Conservation (phyloP, 92 coral and sea anemone genomes). For the Actinernus sp. region DNA sequence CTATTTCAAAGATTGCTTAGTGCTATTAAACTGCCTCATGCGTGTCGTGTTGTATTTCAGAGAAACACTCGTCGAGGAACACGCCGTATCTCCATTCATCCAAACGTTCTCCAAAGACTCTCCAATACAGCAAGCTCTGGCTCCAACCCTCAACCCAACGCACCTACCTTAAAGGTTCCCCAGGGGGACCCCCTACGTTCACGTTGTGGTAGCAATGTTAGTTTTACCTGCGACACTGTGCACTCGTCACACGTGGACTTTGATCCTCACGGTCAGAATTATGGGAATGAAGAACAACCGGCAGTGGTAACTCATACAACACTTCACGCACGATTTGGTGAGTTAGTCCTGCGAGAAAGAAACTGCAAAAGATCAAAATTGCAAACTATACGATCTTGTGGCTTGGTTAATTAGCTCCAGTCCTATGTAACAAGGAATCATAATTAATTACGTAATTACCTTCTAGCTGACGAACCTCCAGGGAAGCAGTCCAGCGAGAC, state of each 20-base stretch:
- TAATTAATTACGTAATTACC: no score
- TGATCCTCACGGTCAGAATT: slow-evolving; percentile 12
- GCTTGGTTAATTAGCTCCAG: no score
- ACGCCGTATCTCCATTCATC: slow-evolving; percentile 91
- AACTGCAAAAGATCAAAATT: no score
- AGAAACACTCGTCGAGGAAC: slow-evolving; percentile 82
- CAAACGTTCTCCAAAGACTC: slow-evolving; percentile 88
- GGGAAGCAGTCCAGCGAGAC: slow-evolving; percentile 54
- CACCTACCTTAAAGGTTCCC: slow-evolving; percentile 14
- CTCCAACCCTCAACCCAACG: slow-evolving; percentile 22
- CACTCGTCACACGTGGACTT: neutral
- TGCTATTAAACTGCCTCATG: no score
- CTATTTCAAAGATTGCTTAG: no score
- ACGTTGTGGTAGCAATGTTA: neutral
- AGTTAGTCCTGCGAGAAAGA: no score
- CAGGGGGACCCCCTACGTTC: slow-evolving; percentile 48
- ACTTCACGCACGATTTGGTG: slow-evolving; percentile 8
- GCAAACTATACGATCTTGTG: no score
- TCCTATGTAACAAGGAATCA: no score
- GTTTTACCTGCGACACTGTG: neutral
- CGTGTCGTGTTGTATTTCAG: no score
- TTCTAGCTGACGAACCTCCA: slow-evolving; percentile 24
- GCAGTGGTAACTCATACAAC: no score
- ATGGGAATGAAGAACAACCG: neutral
- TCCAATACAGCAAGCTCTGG: slow-evolving; percentile 27